A percentile compares a stretch with the other conserved stretches of the same genome.
Evolutionary conservation across 2,797 vertebrate species (phyloP).

Genomic region (Scolopax rusticola): DNA sequence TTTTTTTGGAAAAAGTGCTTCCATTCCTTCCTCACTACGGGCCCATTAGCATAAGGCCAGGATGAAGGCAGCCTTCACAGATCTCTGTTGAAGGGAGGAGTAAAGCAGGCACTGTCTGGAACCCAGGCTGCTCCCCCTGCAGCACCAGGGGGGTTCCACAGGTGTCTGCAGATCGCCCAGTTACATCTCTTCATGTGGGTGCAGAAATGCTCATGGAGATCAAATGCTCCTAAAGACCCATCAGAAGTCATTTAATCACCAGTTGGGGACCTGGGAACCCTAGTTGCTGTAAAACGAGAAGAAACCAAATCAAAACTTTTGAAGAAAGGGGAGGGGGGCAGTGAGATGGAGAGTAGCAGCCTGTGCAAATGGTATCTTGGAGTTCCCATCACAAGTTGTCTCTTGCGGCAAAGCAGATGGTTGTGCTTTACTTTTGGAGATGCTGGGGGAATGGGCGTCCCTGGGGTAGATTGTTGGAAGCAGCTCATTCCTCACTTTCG

Average conservation of each 20-base stretch:
- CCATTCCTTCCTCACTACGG: neutral
- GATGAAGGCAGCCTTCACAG: neutral
- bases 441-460: neutral
- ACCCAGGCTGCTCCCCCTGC: neutral
- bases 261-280: neutral
- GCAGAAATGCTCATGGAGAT: neutral
- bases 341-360: fast-evolving
- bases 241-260: neutral
- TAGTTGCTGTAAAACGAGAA: neutral
- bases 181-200: fast-evolving
- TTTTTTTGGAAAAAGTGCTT: neutral
- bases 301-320: neutral
- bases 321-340: neutral
- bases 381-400: neutral
- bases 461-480: neutral
- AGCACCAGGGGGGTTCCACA: neutral
- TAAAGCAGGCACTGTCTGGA: neutral
- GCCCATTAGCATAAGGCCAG: neutral
- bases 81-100: neutral
- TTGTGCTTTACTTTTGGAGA: neutral
- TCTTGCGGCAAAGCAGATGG: neutral
- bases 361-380: neutral
- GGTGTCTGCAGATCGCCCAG: neutral
- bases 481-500: neutral
- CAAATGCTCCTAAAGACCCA: neutral